Evolutionary conservation across 1,140 invertebrate species (phyloP).

Genomic region (Papilio polytes): DNA sequence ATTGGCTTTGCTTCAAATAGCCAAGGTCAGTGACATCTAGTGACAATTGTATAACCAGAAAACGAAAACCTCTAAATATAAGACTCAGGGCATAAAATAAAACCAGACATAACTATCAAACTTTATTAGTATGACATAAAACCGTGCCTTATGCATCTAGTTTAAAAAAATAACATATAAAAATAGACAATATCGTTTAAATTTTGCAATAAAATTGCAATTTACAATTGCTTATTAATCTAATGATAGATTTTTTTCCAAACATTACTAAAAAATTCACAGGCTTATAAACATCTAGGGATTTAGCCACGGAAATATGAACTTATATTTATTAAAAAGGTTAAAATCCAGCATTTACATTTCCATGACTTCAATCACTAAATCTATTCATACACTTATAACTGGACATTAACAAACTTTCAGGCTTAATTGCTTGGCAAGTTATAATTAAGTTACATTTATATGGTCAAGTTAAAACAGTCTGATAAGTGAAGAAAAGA

Average conservation of each 20-base stretch:
- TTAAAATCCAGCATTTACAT: too few species aligned
- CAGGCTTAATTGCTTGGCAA: constrained; percentile 43
- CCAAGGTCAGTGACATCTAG: constrained; percentile 4
- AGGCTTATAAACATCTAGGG: not conserved
- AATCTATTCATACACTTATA: not conserved
- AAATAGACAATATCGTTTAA: constrained; percentile 46
- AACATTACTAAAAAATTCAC: constrained; percentile 5
- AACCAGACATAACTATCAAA: constrained; percentile 44
- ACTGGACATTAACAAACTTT: constrained; percentile 28
- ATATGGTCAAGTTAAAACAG: not conserved
- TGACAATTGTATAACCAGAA: not conserved
- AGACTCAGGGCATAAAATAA: not conserved
- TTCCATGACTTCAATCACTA: not conserved
- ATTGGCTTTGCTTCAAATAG: constrained; percentile 3
- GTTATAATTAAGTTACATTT: constrained; percentile 31
- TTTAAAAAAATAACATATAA: constrained; percentile 45
- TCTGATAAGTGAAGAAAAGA: too few species aligned
- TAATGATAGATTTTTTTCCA: not conserved
- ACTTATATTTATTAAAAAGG: too few species aligned
- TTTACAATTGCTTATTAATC: constrained; percentile 42
- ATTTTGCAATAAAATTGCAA: constrained; percentile 48
- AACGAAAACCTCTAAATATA: too few species aligned
- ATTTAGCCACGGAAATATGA: too few species aligned
- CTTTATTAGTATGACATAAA: constrained; percentile 57
- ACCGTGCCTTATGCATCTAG: constrained; percentile 38